phyloP scores from a whole-genome alignment of 2,113 vertebrate genomes.

The Hydrolagus affinis region DNA sequence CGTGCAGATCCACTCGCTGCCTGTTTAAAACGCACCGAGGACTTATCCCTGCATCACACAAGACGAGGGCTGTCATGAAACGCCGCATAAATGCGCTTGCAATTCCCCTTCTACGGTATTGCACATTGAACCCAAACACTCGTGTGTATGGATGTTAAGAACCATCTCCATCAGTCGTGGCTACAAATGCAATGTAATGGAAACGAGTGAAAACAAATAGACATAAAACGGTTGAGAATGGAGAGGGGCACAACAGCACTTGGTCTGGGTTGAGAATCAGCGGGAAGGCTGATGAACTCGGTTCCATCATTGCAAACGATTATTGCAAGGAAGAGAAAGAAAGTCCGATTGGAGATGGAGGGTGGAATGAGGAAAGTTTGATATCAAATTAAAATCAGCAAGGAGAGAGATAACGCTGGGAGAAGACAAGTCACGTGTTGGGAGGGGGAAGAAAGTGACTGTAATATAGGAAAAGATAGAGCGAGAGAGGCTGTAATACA shows the following conservation, averaged over 20 bases:
- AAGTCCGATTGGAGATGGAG: background rate
- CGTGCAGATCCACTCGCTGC: background rate
- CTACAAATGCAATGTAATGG: too few relatives aligned
- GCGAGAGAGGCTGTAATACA: too few relatives aligned
- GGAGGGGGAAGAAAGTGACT: too few relatives aligned
- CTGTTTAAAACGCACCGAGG: background rate
- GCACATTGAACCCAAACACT: background rate
- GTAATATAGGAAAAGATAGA: too few relatives aligned
- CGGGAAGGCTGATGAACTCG: too few relatives aligned
- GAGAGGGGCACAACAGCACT: too few relatives aligned
- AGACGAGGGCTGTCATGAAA: too few relatives aligned
- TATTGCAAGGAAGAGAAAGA: background rate
- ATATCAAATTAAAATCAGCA: background rate
- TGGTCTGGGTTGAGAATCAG: background rate
- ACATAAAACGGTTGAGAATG: background rate
- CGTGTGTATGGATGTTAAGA: background rate
- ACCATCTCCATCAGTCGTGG: too few relatives aligned
- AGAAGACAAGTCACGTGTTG: too few relatives aligned
- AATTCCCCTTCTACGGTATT: background rate
- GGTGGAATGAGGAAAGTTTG: background rate
- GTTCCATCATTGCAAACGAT: too few relatives aligned
- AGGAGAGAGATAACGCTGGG: background rate
- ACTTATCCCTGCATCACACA: background rate
- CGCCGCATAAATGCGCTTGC: background rate
- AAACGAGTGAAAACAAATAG: too few relatives aligned